Evolutionary conservation across 2,888 invertebrate species (phyloP).

Genomic region (Eupeodes luniger): DNA sequence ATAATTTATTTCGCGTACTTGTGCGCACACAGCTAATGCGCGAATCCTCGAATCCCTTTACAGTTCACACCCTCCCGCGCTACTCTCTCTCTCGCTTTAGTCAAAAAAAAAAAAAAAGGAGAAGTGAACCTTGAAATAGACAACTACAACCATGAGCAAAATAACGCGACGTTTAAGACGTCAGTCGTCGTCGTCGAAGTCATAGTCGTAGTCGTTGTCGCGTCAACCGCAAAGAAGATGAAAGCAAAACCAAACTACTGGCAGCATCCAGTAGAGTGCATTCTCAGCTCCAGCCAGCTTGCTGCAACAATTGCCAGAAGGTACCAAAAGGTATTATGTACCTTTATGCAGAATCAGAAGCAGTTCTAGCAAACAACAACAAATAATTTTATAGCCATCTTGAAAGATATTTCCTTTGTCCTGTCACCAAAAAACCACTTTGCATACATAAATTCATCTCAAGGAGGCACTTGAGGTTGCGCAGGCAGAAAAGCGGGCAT

Average conservation of each 20-base stretch:
- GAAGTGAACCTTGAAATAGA: conserved; percentile 67
- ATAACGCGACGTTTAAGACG: conserved; percentile 12
- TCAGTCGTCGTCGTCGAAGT: conserved; percentile 35
- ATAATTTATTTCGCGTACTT: conserved; percentile 74
- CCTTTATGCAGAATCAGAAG: conserved; percentile 41
- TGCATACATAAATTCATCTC: conserved; percentile 84
- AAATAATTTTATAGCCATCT: conserved; percentile 75
- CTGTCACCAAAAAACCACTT: conserved; percentile 80
- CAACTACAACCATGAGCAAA: conserved; percentile 48
- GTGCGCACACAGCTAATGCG: conserved; percentile 66
- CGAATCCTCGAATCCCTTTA: conserved; percentile 36
- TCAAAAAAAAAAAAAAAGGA: neutral
- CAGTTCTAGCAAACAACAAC: conserved; percentile 71
- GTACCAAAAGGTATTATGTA: conserved; percentile 17
- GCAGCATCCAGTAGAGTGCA: conserved; percentile 45
- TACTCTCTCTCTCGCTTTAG: neutral
- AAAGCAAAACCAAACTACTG: conserved; percentile 69
- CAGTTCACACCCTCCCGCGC: neutral
- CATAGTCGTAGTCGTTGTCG: conserved; percentile 46
- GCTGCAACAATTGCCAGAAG: conserved; percentile 34
- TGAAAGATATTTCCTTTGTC: conserved; percentile 78
- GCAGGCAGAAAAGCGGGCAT: conserved; percentile 24
- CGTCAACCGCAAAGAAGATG: conserved; percentile 70
- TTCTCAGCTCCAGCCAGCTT: conserved; percentile 31
- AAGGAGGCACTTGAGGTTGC: conserved; percentile 65